phyloP scores from a whole-genome alignment of 1,140 invertebrate species.

The Colletes latitarsis region DNA sequence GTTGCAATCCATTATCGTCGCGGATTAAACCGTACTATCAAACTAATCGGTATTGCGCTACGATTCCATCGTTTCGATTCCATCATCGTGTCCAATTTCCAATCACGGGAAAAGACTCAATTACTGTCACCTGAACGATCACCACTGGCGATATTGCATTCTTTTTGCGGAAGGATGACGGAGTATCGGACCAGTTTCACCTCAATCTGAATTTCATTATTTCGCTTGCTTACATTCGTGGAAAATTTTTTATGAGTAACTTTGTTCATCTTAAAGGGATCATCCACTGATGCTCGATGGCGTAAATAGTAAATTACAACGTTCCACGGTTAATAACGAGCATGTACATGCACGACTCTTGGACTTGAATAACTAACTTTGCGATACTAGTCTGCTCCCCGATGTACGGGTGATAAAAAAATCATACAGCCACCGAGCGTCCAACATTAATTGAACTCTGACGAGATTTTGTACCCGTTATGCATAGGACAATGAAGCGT shows the following conservation, averaged over 20 bases:
- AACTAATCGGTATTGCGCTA: no score
- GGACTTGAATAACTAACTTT: neutral
- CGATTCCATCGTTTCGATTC: neutral
- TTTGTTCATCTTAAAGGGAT: no score
- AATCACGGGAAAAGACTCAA: no score
- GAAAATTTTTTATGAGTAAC: no score
- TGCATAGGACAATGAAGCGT: neutral
- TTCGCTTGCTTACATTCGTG: no score
- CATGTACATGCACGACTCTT: slow-evolving; percentile 3
- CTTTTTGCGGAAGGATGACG: no score
- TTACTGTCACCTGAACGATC: no score
- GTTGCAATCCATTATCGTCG: neutral
- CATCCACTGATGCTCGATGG: neutral
- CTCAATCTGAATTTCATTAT: no score
- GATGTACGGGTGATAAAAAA: neutral
- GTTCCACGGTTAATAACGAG: slow-evolving; percentile 10
- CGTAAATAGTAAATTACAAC: neutral
- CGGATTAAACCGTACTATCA: neutral
- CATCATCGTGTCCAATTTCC: no score
- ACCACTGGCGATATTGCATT: no score
- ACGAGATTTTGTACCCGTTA: neutral
- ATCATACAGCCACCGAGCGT: neutral
- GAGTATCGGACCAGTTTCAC: no score
- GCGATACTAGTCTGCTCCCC: neutral
- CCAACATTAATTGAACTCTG: neutral